Evolutionary conservation across 2,113 vertebrate genomes (phyloP), one percentile per base, ranked within the genome.

Genomic region (Lophochroa leadbeateri): DNA sequence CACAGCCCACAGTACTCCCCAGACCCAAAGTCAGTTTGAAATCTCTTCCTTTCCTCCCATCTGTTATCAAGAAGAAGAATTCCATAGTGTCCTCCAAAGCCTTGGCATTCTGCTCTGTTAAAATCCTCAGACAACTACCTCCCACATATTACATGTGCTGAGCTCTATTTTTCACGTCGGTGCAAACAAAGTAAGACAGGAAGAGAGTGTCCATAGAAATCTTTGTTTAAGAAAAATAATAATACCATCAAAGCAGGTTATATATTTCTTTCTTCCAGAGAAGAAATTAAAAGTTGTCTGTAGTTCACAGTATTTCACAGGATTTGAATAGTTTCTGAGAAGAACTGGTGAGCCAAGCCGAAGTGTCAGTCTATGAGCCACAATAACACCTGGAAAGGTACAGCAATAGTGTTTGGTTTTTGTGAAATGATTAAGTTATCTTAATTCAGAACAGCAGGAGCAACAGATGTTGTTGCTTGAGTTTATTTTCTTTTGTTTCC

Each of bases 381-480:
- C 67, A 50, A 52, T 86, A 90, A 83, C 90, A 96, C 70, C 86
- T 97, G 55, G 13, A 94, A 97, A 97, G 39, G 72, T 89, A 88
- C 29, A 90, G 33, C 14, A 64, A 49, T 80, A 71, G 21, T 82
- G 27, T 90, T 90, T 67, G 33, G 20, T 18, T 96, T 93, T 84
- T 85, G 67, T 70, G 25, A 90, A 97, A 95, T 94, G 41, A 96
- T 97, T 97, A 94, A 97, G 75, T 94, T 96, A 95, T 86, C 90
- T 95, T 97, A 97, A 97, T 94, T 97, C 93, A 94, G 75, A 97
- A 83, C 93, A 96, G 96, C 88, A 96, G 96, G 94, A 96, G 70
- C 75, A 97, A 96, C 96, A 96, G 89, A 92, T 97, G 91, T 46
- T 95, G 46, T 90, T 96, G 83, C 37, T 94, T 94, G 75, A 96